Evolutionary conservation across 1,140 invertebrate genomes (phyloP), one percentile per base, ranked within the genome.

Genomic region (Drosophila sulfurigaster): DNA sequence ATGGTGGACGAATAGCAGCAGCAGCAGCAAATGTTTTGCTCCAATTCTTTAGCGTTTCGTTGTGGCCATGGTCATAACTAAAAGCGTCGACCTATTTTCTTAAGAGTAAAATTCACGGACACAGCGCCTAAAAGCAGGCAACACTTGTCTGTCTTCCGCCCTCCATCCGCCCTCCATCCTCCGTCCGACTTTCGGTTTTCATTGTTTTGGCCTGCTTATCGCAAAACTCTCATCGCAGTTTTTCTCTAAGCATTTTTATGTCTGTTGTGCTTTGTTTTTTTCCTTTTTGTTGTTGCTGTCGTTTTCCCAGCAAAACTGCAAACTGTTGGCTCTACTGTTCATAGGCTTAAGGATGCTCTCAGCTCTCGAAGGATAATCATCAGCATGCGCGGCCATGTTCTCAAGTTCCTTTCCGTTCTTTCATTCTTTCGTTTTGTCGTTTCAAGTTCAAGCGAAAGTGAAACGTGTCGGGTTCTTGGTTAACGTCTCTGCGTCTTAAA

Each of bases 391-490:
- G 46, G 73, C 60, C 81, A 83, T 78, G 75, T 81, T 58, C 67
- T 52, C 76, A 66, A 59, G 45, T 76, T 38, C 7, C 35, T 38
- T 38, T 8, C 35, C 10, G 35, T 38, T 74, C 38, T 15, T 51
- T 28, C 35, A 8, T 38, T 74, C 38, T n/a, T 51, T 28, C 52
- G 16, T 6, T 35, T 41, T 48, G 45, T 66, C 54, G 41, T 62
- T 74, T 74, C 82, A 81, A 85, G 81, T 83, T 83, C 81, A 85
- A 57, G 66, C 81, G 82, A 85, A 85, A 85, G 74, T 83, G 77
- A 83, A 83, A 83, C 74, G 74, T 76, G 74, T 72, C 54, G 67
- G 73, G 73, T 59, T 63, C 62, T 45, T 58, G 10, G 30, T 32
- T 57, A 15, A 46, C 41, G 41, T 25, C 20, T 25, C 20, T 3